Base-by-base conservation (phyloP, 2,797 vertebrate genomes). In the Staurois parvus region DNA sequence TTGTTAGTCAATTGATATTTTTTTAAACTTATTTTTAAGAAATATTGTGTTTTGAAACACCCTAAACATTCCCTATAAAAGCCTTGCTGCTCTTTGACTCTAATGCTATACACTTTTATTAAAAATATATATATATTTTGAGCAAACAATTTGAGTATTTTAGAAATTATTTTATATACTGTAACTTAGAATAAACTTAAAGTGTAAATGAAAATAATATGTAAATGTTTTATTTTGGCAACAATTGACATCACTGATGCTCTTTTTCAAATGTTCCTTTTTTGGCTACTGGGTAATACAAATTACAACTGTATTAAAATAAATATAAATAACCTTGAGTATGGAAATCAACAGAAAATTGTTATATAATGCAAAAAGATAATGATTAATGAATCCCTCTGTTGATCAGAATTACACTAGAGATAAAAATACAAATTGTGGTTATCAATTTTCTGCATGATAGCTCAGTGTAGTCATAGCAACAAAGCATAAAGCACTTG, bases 371-470 rank as follows among this genome's bases (percentile, higher is more conserved):
- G 67, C 52, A 79, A 66, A 84, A 70, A 52, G 76, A 79, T 73
- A 29, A 72, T 81, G 69, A 79, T 85, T 85, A 85, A 79, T 79
- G 56, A 70, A 73, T 85, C 69, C 48, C 56, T 67, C 37, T 79
- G 76, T 85, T 79, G 64, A 73, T 85, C 76, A 30, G 48, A 59
- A 79, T 74, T 74, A 67, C 69, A 48, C 56, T 52, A 42, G 68
- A 73, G 76, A 84, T 62, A 79, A 62, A 72, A 84, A 74, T 79
- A 85, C 76, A 85, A 79, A 79, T 85, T 79, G 56, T 64, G 66
- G 73, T 79, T 67, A 85, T 84, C 32, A 79, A 52, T 72, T 73
- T 79, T 24, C 56, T 37, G 59, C 34, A 17, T 79, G 24, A 70
- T 73, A 74, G 64, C 75, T 79, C 83, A 79, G 17, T 64, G 76